Evolutionary conservation across 30 jellyfish, hydroid and myxozoan genomes (phyloP), one percentile per base, ranked within the genome.

Genomic region (Catostylus mosaicus): DNA sequence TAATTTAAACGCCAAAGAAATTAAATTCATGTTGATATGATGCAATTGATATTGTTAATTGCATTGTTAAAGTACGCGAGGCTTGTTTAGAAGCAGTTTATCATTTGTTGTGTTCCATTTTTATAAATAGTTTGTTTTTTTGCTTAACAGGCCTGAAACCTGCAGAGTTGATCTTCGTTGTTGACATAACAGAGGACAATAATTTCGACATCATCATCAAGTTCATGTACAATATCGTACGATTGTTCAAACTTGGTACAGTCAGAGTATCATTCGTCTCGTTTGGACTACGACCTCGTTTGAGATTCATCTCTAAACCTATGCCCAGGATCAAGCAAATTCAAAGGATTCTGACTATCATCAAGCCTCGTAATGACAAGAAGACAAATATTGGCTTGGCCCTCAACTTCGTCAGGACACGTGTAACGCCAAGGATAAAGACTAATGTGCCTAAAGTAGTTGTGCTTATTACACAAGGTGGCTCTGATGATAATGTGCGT

Each of bases 391-490:
- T 57, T 62, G 91, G 91, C 26, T 1, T 6, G 20, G 91, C 96
- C 10, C 79, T 87, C 38, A 50, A 51, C n/a, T 82, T 51, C 57
- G 92, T 69, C n/a, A 51, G 77, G 33, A n/a, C 51, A 43, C 50
- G 46, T 7, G 85, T 69, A 5, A 12, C 76, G 18, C 47, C 78
- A 23, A 74, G 75, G 75, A 79, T 79, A 48, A 51, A 36, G 6
- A 47, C 84, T 7, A 40, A 35, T 7, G 54, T 30, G 27, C 70
- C 84, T 4, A 77, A 31, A 45, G 80, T 87, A 33, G 52, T 87
- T 51, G 88, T 87, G 20, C 78, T 87, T 12, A 77, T 87, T 26
- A 87, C 65, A 45, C 96, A 87, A 38, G 87, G 96, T 30, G 59
- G 90, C 34, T 78, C 96, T 6, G 89, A 70, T 46, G 96, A 87